These are phyloP conservation scores for Semnopithecus entellus DNA, from an alignment of 2,113 vertebrate genomes.

Conservation along the genomic window DNA sequence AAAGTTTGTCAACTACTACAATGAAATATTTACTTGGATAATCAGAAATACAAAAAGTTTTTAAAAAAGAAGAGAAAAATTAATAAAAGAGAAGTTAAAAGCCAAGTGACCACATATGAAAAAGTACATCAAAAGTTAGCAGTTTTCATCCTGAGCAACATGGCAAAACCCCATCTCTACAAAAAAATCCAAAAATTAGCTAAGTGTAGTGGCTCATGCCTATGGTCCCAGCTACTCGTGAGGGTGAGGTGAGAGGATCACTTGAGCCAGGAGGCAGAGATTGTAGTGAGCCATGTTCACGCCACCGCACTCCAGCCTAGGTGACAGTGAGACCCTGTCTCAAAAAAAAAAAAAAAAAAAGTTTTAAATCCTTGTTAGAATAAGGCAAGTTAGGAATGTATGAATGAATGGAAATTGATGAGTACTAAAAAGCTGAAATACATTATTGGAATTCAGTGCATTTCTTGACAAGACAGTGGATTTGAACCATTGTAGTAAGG, in stretches of 20 bases:
- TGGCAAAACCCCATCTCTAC: neutral
- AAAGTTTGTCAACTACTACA: neutral
- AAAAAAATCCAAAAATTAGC: neutral
- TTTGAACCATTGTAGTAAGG: neutral
- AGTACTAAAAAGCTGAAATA: neutral
- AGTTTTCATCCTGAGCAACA: neutral
- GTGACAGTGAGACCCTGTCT: neutral
- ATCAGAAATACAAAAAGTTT: slow-evolving; percentile 28
- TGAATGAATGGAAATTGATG: neutral
- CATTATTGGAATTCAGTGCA: neutral
- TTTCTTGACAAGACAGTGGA: neutral
- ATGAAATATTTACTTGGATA: slow-evolving; percentile 21
- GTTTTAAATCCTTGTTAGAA: neutral
- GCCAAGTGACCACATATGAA: neutral
- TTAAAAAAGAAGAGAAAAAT: neutral
- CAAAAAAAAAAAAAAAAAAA: neutral
- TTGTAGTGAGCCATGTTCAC: neutral
- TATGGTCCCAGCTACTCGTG: neutral
- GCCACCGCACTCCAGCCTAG: neutral
- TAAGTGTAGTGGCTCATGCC: neutral
- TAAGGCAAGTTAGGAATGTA: neutral
- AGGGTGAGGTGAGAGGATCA: neutral
- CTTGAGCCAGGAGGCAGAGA: neutral
- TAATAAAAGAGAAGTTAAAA: neutral
- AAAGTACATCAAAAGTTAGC: neutral